Evolutionary conservation across 2,888 invertebrate genomes (phyloP).

Genomic region (Orthosia gracilis): DNA sequence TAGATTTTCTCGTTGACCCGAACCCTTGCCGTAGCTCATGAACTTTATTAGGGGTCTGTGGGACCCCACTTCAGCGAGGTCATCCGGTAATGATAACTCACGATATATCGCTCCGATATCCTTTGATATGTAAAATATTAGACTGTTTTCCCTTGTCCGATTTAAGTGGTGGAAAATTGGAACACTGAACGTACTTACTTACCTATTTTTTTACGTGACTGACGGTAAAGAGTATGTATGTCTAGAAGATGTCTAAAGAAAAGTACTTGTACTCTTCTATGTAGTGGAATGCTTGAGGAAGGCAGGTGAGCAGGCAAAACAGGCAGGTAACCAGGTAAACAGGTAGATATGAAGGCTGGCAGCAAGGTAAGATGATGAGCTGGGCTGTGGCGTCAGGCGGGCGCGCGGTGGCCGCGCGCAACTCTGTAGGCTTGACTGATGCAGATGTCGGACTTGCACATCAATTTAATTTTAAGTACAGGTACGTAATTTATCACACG

Average conservation of each 20-base stretch:
- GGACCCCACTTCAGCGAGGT: slow-evolving; percentile 51
- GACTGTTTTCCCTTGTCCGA: not conserved
- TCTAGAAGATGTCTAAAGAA: not conserved
- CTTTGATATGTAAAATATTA: not conserved
- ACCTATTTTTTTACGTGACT: not conserved
- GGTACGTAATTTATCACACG: too few relatives aligned
- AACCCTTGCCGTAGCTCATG: slow-evolving; percentile 45
- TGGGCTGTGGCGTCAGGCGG: too few relatives aligned
- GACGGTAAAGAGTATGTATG: not conserved
- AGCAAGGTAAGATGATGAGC: too few relatives aligned
- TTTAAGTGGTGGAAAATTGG: not conserved
- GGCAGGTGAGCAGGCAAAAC: too few relatives aligned
- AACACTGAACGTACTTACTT: not conserved
- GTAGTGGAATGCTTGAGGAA: too few relatives aligned
- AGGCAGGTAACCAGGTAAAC: too few relatives aligned
- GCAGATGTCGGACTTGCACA: too few relatives aligned
- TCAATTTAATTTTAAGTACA: too few relatives aligned
- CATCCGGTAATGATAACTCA: slow-evolving; percentile 27
- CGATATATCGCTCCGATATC: slow-evolving; percentile 39
- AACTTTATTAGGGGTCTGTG: slow-evolving; percentile 55
- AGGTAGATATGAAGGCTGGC: too few relatives aligned
- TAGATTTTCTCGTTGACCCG: slow-evolving; percentile 48
- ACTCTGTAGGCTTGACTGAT: too few relatives aligned
- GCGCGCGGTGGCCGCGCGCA: too few relatives aligned
- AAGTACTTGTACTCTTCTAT: too few relatives aligned